These are phyloP conservation scores for Lycaena phlaeas DNA, from an alignment of 2,888 invertebrate genomes.

Conservation along the genomic window DNA sequence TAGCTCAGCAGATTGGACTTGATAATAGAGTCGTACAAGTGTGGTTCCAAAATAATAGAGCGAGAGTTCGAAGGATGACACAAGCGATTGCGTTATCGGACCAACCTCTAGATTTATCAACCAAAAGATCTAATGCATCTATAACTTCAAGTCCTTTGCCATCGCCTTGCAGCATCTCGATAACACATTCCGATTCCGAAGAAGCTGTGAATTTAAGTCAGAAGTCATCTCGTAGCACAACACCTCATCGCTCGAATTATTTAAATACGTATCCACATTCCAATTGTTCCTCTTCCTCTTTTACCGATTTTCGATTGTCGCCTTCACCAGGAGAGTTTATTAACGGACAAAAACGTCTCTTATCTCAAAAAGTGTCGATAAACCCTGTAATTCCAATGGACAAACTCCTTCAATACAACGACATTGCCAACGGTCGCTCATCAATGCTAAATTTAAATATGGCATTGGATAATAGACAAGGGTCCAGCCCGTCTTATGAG, in stretches of 20 bases:
- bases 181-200: constrained; percentile 76
- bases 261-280: constrained; percentile 72
- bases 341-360: constrained; percentile 43
- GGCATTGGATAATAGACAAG: constrained; percentile 60
- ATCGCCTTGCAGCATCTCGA: constrained; percentile 77
- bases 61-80: constrained; percentile 84
- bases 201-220: constrained; percentile 86
- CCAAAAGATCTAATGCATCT: constrained; percentile 78
- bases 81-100: constrained; percentile 65
- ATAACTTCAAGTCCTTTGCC: constrained; percentile 74
- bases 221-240: constrained; percentile 77
- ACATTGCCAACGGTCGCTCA: constrained; percentile 71
- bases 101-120: constrained; percentile 92
- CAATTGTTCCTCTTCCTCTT: constrained; percentile 73
- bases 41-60: constrained; percentile 97
- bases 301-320: constrained; percentile 60
- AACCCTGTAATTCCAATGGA: constrained; percentile 77
- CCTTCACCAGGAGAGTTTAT: constrained; percentile 63
- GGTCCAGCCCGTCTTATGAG: constrained; percentile 78
- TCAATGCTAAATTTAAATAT: constrained; percentile 74
- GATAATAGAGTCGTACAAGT: constrained; percentile 90
- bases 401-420: constrained; percentile 69
- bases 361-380: constrained; percentile 40
- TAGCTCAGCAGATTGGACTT: constrained; percentile 84
- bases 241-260: constrained; percentile 67